Percentiles rank a stretch among this genome's conserved stretches.
Evolutionary conservation across 2,888 invertebrate species (phyloP).

Genomic region (Ennomos quercinarius): DNA sequence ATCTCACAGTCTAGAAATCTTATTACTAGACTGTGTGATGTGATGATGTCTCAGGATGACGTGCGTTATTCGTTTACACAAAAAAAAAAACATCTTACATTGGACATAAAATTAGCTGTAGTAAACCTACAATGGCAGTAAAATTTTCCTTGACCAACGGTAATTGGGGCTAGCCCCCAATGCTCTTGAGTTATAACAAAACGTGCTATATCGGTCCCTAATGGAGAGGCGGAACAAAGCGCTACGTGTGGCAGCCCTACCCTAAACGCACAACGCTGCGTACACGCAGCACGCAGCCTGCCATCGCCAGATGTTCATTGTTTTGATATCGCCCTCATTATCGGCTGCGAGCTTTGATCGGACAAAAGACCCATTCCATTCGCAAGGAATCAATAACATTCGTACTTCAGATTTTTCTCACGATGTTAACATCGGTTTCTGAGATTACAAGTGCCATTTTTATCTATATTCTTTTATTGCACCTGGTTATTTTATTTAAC

Average conservation of each 20-base stretch:
- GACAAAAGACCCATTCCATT: conserved; percentile 28
- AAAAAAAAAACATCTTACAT: no score
- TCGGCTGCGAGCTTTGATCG: conserved; percentile 33
- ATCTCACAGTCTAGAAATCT: no score
- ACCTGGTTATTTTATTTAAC: background rate
- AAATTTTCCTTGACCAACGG: no score
- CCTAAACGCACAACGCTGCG: conserved; percentile 23
- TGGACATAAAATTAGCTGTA: no score
- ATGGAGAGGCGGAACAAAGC: conserved; percentile 4
- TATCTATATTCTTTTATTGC: conserved; percentile 1
- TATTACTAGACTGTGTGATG: no score
- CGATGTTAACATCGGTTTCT: conserved; percentile 1
- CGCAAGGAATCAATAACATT: conserved; percentile 25
- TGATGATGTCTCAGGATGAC: no score
- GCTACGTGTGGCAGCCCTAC: conserved; percentile 12
- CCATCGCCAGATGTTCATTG: conserved; percentile 43
- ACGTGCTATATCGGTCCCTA: no score
- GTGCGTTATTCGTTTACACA: no score
- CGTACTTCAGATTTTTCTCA: conserved; percentile 2
- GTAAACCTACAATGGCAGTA: no score
- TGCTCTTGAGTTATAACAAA: no score
- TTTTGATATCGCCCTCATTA: conserved; percentile 46
- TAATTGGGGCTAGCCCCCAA: no score
- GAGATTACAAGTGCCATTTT: no score
- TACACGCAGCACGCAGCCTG: conserved; percentile 21